Evolutionary conservation across 2,888 invertebrate species (phyloP).

Genomic region (Lymantria monacha): DNA sequence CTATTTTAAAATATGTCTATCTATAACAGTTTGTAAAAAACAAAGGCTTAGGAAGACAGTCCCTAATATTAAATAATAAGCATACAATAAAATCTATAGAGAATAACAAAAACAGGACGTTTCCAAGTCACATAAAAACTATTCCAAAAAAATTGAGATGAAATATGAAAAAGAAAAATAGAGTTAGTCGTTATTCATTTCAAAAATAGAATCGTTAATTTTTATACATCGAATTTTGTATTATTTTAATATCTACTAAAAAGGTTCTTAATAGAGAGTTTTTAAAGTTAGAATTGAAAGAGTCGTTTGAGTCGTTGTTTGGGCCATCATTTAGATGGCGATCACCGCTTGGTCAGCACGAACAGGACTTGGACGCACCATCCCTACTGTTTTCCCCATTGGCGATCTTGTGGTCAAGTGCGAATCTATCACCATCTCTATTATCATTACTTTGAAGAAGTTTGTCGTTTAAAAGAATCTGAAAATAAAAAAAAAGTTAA

Average conservation of each 20-base stretch:
- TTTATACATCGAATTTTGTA: conserved; percentile 1
- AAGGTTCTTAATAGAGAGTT: conserved; percentile 19
- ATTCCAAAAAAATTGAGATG: conserved; percentile 2
- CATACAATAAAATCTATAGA: not conserved
- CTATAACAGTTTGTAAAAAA: conserved; percentile 1
- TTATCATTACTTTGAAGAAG: conserved; percentile 86
- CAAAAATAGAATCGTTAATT: conserved; percentile 10
- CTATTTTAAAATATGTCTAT: conserved; percentile 7
- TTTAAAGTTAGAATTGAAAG: conserved; percentile 21
- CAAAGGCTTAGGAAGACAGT: conserved; percentile 1
- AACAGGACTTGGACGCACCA: conserved; percentile 75
- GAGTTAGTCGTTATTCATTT: not conserved
- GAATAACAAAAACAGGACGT: not conserved
- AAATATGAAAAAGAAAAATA: not conserved
- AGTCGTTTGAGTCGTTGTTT: conserved; percentile 31
- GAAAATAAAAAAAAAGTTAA: conserved; percentile 29
- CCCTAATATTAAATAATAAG: conserved; percentile 1
- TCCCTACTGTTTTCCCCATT: conserved; percentile 72
- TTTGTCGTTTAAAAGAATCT: conserved; percentile 91
- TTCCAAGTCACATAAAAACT: not conserved
- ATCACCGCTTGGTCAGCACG: conserved; percentile 79
- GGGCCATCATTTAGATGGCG: conserved; percentile 30
- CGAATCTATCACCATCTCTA: conserved; percentile 87
- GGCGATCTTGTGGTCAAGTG: conserved; percentile 82
- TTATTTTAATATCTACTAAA: conserved; percentile 9